Base-by-base conservation (phyloP, 1,140 invertebrate genomes). In the Orius insidiosus region DNA sequence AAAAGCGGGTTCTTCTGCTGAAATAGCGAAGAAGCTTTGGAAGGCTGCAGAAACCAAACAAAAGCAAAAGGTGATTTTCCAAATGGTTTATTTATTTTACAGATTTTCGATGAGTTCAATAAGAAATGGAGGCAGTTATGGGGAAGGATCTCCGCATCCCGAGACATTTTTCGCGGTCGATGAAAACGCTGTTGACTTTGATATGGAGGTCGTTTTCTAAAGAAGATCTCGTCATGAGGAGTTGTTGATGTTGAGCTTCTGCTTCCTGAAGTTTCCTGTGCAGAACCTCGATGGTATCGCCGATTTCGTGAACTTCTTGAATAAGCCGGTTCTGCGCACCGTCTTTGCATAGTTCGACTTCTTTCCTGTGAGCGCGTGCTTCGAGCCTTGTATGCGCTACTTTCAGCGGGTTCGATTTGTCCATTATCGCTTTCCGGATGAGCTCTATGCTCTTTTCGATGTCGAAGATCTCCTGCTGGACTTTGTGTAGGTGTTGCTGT, bases 101-200 rank as follows among this genome's bases (percentile, higher is more conserved):
- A n/a, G n/a, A n/a, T 24, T 24, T 36, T 36, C 9, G n/a, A 36
- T 15, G n/a, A n/a, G 5, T 31, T 43, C 11, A 43, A 31, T 43
- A 43, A n/a, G 24, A 30, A 30, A 43, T 15, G 11, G 41, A 30
- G n/a, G 41, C 41, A 9, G 41, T 35, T 41, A 85, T 34, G n/a
- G 90, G 89, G 66, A 92, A 95, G 6, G 84, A 84, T 46, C 88
- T 74, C 45, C 90, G 68, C 53, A 93, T 69, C n/a, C 86, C 85
- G 64, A 87, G 75, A 59, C 90, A 93, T 66, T 92, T 89, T 63
- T 94, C 89, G 43, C 86, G 69, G 65, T 96, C 90, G 50, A 95
- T 89, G 60, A 92, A 92, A 37, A 95, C 64, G 6, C 85, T 78
- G 59, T 92, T 88, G 43, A 85, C 77, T 69, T 95, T 96, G 55